A percentile compares a stretch with the other conserved stretches of the same genome.
Evolutionary conservation across 2,888 invertebrate species (phyloP).

Genomic region (Heliconius sara): DNA sequence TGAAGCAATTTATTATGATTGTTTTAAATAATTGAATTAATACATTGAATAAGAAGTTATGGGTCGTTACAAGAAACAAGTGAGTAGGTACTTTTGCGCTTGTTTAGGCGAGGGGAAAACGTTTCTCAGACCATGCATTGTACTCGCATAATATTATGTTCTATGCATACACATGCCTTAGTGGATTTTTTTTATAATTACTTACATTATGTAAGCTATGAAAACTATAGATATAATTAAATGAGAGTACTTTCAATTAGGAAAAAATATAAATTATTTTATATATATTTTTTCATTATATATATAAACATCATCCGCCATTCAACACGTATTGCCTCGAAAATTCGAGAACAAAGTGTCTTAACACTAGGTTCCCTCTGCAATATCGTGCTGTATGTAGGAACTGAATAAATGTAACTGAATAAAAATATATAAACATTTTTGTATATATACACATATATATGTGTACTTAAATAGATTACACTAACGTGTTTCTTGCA

Average conservation of each 20-base stretch:
- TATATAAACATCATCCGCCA: too few relatives aligned
- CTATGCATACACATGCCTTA: background rate
- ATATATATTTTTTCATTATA: too few relatives aligned
- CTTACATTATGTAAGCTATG: background rate
- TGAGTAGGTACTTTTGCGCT: background rate
- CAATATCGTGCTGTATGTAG: too few relatives aligned
- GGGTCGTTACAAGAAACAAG: background rate
- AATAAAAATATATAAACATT: too few relatives aligned
- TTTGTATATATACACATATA: background rate
- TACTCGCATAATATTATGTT: background rate
- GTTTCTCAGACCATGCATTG: constrained; percentile 25
- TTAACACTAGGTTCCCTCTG: too few relatives aligned
- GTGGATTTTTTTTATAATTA: constrained; percentile 3
- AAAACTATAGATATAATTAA: background rate
- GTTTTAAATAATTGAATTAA: background rate
- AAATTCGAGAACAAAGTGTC: too few relatives aligned
- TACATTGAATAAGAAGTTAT: constrained; percentile 3
- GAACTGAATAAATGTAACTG: too few relatives aligned
- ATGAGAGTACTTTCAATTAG: background rate
- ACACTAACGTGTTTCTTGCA: too few relatives aligned
- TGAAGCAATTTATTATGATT: background rate
- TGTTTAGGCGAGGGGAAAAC: constrained; percentile 17
- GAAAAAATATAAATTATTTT: background rate
- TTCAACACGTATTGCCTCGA: too few relatives aligned
- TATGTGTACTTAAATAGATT: background rate